phyloP scores from a whole-genome alignment of 2,888 invertebrate species.

The Tanypteryx hageni region DNA sequence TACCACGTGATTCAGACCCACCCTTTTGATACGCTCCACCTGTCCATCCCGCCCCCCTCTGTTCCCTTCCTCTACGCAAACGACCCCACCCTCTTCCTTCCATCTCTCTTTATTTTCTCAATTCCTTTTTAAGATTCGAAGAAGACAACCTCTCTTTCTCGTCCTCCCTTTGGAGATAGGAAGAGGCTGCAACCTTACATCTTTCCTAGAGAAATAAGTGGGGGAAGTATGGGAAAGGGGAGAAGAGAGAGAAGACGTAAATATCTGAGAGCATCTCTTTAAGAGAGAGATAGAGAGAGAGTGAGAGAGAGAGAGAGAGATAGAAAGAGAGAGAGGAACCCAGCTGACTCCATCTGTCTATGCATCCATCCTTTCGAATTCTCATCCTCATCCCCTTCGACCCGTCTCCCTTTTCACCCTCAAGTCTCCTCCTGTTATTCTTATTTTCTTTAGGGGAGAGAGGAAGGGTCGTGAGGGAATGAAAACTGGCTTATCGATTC shows the following conservation, averaged over 20 bases:
- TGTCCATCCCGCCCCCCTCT: neutral
- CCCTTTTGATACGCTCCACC: neutral
- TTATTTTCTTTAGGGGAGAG: neutral
- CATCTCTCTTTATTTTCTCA: slow-evolving; percentile 48
- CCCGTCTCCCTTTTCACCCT: no score
- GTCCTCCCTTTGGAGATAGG: neutral
- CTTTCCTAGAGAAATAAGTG: neutral
- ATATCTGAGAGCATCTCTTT: neutral
- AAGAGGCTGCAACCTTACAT: no score
- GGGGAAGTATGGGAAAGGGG: neutral
- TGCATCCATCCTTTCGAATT: neutral
- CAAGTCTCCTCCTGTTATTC: no score
- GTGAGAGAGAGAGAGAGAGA: neutral
- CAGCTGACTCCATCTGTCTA: slow-evolving; percentile 24
- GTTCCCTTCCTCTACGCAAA: neutral
- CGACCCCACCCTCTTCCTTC: neutral
- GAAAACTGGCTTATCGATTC: slow-evolving; percentile 49
- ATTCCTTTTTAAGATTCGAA: neutral
- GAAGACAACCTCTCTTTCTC: neutral
- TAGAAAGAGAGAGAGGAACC: neutral
- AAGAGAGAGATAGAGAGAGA: neutral
- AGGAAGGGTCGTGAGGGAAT: slow-evolving; percentile 12
- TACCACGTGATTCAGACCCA: neutral
- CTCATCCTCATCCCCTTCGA: neutral
- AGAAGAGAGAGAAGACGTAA: neutral